Conservation (phyloP, 2,888 invertebrate genomes). For the Anaspis maculata region DNA sequence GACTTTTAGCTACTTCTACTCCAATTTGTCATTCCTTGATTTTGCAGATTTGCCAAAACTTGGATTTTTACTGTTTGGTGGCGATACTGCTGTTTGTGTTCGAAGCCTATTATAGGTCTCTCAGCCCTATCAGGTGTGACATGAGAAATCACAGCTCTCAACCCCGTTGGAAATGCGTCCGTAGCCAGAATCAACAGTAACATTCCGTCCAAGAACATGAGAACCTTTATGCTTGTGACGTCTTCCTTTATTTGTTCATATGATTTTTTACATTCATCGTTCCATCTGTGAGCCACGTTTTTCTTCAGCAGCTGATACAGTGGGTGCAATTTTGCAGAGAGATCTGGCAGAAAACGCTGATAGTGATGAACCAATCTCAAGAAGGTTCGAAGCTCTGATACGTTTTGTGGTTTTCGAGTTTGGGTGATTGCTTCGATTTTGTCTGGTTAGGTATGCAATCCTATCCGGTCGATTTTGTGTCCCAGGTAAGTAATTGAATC, state of each 20-base stretch:
- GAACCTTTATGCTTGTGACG: conserved; percentile 16
- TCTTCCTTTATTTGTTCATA: conserved; percentile 8
- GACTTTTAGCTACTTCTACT: too few species aligned
- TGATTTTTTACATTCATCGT: not conserved
- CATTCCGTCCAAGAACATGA: conserved; percentile 21
- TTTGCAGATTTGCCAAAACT: too few species aligned
- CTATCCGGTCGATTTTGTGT: not conserved
- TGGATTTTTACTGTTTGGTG: too few species aligned
- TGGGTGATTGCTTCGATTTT: conserved; percentile 3
- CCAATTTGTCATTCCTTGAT: too few species aligned
- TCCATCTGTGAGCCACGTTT: conserved; percentile 1
- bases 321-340: conserved; percentile 2
- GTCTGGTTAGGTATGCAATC: not conserved
- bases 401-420: conserved; percentile 1
- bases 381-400: conserved; percentile 2
- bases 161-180: conserved; percentile 30
- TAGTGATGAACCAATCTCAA: conserved; percentile 3
- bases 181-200: conserved; percentile 25
- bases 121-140: conserved; percentile 27
- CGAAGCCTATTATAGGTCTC: too few species aligned
- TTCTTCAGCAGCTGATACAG: conserved; percentile 1
- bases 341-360: conserved; percentile 2
- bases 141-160: conserved; percentile 30
- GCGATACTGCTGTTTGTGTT: too few species aligned
- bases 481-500: conserved; percentile 1